Conservation (phyloP, 2,797 vertebrate genomes). For the Myoxocephalus aenaeus region DNA sequence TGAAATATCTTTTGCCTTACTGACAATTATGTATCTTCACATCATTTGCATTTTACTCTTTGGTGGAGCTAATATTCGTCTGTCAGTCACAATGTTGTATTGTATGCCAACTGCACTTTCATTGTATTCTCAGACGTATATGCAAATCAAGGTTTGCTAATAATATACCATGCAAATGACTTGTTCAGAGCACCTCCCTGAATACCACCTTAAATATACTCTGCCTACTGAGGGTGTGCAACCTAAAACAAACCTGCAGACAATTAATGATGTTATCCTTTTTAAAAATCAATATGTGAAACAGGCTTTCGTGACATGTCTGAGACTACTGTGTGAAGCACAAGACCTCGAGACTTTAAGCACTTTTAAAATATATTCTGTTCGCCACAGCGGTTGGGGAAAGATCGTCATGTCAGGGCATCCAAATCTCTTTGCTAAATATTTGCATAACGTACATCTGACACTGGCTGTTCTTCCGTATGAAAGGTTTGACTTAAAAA, state of each 20-base stretch:
- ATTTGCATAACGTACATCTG: constrained; percentile 17
- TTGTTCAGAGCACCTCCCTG: constrained; percentile 8
- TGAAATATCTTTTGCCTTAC: constrained; percentile 17
- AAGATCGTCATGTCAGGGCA: constrained; percentile 1
- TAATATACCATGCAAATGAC: constrained; percentile 40
- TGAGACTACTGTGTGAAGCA: background rate
- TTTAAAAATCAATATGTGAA: constrained; percentile 17
- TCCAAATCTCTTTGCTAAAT: constrained; percentile 5
- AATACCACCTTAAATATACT: constrained; percentile 23
- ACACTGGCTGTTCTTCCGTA: background rate
- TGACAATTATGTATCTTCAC: constrained; percentile 24
- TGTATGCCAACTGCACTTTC: constrained; percentile 25
- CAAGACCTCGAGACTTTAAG: background rate
- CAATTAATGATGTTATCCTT: constrained; percentile 12
- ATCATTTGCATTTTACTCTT: constrained; percentile 50
- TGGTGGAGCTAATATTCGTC: constrained; percentile 17
- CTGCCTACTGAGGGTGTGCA: background rate
- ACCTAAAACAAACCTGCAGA: background rate
- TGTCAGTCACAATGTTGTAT: constrained; percentile 37
- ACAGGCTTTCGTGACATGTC: background rate
- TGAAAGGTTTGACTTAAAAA: background rate
- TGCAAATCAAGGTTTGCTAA: constrained; percentile 52
- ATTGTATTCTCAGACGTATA: constrained; percentile 39
- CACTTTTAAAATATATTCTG: background rate
- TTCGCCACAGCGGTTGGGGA: background rate